These are phyloP conservation scores for Zoanthus gigantus DNA, from an alignment of 92 coral and sea anemone genomes.

Conservation along the genomic window DNA sequence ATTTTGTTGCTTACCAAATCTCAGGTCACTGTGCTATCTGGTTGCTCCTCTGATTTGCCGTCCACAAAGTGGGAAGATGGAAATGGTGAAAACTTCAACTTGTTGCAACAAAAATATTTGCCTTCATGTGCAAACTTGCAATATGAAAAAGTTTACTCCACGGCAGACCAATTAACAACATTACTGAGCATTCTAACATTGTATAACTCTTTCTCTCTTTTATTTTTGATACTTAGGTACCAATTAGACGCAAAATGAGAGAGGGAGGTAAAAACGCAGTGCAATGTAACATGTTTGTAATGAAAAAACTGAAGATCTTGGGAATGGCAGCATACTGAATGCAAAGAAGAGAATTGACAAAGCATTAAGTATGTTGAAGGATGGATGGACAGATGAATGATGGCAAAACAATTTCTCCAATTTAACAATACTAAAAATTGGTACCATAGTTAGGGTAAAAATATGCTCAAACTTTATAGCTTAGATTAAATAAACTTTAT, in stretches of 20 bases:
- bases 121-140: not conserved
- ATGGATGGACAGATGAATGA: slow-evolving; percentile 41
- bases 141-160: not conserved
- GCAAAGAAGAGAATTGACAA: not conserved
- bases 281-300: no score
- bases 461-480: no score
- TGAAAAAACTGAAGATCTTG: not conserved
- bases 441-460: no score
- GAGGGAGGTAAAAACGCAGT: not conserved
- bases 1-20: slow-evolving; percentile 26
- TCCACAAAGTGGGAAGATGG: slow-evolving; percentile 11
- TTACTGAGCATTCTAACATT: not conserved
- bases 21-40: not conserved
- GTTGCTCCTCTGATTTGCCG: not conserved
- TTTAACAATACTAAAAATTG: not conserved
- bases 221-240: not conserved
- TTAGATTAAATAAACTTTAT: no score
- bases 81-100: slow-evolving; percentile 11
- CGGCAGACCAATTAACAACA: not conserved
- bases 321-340: not conserved
- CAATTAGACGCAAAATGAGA: not conserved
- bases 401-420: not conserved
- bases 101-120: slow-evolving; percentile 27
- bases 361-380: slow-evolving; percentile 25
- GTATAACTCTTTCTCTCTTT: not conserved